These are phyloP conservation scores for Helobdella robusta DNA, from an alignment of 2,888 invertebrate species.

Conservation along the genomic window DNA sequence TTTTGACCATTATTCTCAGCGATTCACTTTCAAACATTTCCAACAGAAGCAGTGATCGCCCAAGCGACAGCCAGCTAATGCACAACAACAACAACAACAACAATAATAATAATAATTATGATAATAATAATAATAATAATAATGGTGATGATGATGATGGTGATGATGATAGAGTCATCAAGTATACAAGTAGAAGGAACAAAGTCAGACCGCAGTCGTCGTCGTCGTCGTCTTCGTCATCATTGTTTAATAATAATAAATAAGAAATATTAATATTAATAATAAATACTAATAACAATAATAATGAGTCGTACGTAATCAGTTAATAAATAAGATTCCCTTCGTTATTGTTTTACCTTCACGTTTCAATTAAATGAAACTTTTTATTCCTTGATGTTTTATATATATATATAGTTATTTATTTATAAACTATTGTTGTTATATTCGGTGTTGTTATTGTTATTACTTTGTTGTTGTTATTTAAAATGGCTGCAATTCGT, in stretches of 20 bases:
- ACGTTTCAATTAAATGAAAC: too few species aligned
- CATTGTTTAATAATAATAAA: constrained; percentile 13
- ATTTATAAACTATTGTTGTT: too few species aligned
- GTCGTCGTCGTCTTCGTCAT: too few species aligned
- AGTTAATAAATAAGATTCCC: neutral
- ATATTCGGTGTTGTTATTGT: too few species aligned
- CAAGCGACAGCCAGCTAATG: neutral
- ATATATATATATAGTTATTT: too few species aligned
- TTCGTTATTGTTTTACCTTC: too few species aligned
- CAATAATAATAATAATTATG: constrained; percentile 3
- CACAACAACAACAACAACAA: neutral
- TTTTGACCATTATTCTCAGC: neutral
- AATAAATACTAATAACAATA: constrained; percentile 14
- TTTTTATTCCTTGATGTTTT: too few species aligned
- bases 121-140: constrained; percentile 4
- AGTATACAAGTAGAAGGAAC: neutral
- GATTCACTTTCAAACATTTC: constrained; percentile 60
- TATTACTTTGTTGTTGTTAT: too few species aligned
- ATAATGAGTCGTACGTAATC: neutral
- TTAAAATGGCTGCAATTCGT: too few species aligned
- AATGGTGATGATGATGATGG: constrained; percentile 9
- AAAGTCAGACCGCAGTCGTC: too few species aligned
- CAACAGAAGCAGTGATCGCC: too few species aligned
- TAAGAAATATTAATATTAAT: neutral
- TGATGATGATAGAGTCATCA: neutral